A percentile compares a stretch with the other conserved stretches of the same genome.
phyloP scores from a whole-genome alignment of 2,888 invertebrate species.

The Cylloceria caligata region DNA sequence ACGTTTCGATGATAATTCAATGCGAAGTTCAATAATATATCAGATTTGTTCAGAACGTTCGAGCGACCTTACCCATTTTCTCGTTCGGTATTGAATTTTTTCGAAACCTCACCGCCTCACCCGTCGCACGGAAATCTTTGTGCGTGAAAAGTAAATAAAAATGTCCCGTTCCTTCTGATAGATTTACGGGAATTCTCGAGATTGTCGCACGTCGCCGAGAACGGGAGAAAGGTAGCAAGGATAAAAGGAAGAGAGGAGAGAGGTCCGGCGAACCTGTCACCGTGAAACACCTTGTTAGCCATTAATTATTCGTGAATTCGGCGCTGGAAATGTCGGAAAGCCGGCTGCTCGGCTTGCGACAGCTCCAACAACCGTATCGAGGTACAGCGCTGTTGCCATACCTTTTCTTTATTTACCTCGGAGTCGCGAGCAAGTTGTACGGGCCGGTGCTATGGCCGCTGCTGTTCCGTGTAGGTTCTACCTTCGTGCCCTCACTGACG shows the following conservation, averaged over 20 bases:
- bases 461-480: constrained; percentile 26
- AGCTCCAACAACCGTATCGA: constrained; percentile 68
- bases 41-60: not conserved
- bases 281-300: constrained; percentile 68
- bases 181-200: constrained; percentile 69
- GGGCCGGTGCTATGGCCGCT: constrained; percentile 36
- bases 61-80: not conserved
- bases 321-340: constrained; percentile 68
- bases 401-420: constrained; percentile 62
- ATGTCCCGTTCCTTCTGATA: constrained; percentile 65
- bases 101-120: not conserved
- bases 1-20: constrained; percentile 2
- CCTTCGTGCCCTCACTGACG: constrained; percentile 29
- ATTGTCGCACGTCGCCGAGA: constrained; percentile 51
- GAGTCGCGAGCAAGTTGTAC: constrained; percentile 54
- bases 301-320: constrained; percentile 69
- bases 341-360: constrained; percentile 65
- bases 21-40: constrained; percentile 4
- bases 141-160: constrained; percentile 60
- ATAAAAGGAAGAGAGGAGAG: not conserved
- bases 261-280: constrained; percentile 63
- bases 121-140: constrained; percentile 12
- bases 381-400: constrained; percentile 66
- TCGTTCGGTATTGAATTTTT: constrained; percentile 8
- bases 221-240: constrained; percentile 23